Evolutionary conservation across 2,888 invertebrate species (phyloP).

Genomic region (Tetrapedia diversipes): DNA sequence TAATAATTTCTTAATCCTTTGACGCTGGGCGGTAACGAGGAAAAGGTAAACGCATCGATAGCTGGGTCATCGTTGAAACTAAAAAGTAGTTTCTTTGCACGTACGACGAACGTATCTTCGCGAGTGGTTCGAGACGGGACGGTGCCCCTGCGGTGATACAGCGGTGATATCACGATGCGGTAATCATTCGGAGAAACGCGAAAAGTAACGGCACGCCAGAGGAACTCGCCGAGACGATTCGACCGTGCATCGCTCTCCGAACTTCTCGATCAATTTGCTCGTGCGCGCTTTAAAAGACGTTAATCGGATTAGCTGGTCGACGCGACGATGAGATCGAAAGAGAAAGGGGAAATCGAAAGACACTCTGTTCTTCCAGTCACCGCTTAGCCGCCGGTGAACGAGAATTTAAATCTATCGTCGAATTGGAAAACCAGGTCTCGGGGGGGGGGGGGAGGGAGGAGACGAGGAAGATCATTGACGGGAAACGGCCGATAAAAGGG

Average conservation of each 20-base stretch:
- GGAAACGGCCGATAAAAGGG: not conserved
- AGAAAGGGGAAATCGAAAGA: slow-evolving; percentile 18
- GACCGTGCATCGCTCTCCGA: slow-evolving; percentile 11
- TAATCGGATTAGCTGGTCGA: slow-evolving; percentile 44
- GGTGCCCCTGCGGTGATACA: not conserved
- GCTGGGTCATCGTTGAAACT: slow-evolving; percentile 13
- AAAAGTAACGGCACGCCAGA: slow-evolving; percentile 4
- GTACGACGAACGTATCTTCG: slow-evolving; percentile 22
- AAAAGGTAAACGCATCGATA: not conserved
- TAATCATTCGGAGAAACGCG: slow-evolving; percentile 34
- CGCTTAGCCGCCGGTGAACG: not conserved
- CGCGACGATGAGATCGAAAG: slow-evolving; percentile 8
- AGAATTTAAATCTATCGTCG: slow-evolving; percentile 38
- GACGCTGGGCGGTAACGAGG: not conserved
- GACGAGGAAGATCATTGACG: not conserved
- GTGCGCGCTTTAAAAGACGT: slow-evolving; percentile 28
- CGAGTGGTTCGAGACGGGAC: slow-evolving; percentile 14
- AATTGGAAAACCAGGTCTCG: not conserved
- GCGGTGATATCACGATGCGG: slow-evolving; percentile 16
- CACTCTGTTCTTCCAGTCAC: not conserved
- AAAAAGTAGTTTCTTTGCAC: slow-evolving; percentile 27
- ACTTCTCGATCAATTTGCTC: slow-evolving; percentile 28
- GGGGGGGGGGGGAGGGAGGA: not conserved
- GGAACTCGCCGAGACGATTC: slow-evolving; percentile 7
- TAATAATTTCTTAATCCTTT: too few relatives aligned